A percentile compares a stretch with the other conserved stretches of the same genome.
phyloP scores from a whole-genome alignment of 2,113 vertebrate genomes.

The Chaetodon trifascialis region DNA sequence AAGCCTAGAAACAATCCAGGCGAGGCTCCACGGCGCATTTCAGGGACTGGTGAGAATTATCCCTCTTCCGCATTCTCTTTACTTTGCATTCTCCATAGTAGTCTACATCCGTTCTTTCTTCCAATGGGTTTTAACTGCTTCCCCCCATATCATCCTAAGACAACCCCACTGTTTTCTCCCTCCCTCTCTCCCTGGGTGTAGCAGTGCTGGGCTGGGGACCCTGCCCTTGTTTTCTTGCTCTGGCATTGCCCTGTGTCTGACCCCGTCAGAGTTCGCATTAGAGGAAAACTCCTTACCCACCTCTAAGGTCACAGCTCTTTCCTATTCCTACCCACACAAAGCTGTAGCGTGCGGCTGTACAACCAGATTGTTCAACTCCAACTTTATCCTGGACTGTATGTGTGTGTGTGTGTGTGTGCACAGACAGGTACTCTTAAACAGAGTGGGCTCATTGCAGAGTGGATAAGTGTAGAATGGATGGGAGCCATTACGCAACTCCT shows the following conservation, averaged over 20 bases:
- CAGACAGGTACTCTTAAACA: conserved; percentile 43
- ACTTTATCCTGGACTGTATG: conserved; percentile 26
- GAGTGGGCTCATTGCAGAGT: conserved; percentile 75
- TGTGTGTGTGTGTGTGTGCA: conserved; percentile 26
- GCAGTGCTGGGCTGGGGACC: conserved; percentile 56
- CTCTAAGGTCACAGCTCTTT: conserved; percentile 75
- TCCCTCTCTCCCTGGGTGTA: conserved; percentile 57
- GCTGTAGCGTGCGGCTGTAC: conserved; percentile 12
- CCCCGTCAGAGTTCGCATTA: conserved; percentile 73
- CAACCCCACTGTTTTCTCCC: conserved; percentile 33
- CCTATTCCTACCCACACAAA: conserved; percentile 68
- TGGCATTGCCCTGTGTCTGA: conserved; percentile 78
- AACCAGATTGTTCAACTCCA: conserved; percentile 33
- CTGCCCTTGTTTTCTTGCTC: conserved; percentile 76
- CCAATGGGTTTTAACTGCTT: conserved; percentile 48
- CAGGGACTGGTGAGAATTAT: conserved; percentile 36
- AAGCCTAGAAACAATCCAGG: conserved; percentile 34
- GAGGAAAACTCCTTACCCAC: conserved; percentile 76
- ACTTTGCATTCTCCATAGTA: conserved; percentile 37
- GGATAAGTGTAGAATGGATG: conserved; percentile 73
- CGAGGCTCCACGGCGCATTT: conserved; percentile 23
- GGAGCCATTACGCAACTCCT: conserved; percentile 75
- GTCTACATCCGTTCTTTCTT: conserved; percentile 55
- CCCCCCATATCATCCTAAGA: conserved; percentile 36
- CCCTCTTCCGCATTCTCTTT: conserved; percentile 40